These are phyloP conservation scores for Frieseomelitta varia DNA, from an alignment of 1,140 invertebrate genomes.

Conservation along the genomic window DNA sequence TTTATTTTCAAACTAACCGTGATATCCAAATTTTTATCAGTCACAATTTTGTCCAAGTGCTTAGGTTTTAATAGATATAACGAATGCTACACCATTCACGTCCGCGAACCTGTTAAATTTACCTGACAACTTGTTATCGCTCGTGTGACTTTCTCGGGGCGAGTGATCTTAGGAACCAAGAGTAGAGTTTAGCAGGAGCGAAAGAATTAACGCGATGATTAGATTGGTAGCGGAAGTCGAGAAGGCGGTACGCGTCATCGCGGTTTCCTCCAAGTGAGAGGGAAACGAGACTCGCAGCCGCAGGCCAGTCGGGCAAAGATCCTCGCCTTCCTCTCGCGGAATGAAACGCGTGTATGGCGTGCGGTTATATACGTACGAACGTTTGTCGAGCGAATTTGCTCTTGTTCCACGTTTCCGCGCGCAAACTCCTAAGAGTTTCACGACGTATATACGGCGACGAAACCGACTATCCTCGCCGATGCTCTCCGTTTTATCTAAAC, in stretches of 20 bases:
- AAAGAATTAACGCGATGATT: background rate
- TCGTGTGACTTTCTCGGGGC: no score
- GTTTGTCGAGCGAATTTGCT: conserved; percentile 3
- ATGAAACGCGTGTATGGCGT: background rate
- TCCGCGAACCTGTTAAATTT: no score
- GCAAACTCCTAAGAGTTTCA: background rate
- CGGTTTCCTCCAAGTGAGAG: background rate
- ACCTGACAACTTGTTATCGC: no score
- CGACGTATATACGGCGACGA: background rate
- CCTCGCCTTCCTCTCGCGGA: background rate
- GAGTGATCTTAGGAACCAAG: no score
- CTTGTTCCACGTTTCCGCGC: background rate
- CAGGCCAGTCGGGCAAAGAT: background rate
- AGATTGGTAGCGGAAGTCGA: background rate
- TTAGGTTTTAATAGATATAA: no score
- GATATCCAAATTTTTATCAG: no score
- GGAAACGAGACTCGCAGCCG: conserved; percentile 27
- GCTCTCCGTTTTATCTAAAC: background rate
- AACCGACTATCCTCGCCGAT: background rate
- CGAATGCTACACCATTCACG: no score
- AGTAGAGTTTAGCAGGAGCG: no score
- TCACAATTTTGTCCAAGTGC: no score
- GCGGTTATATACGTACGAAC: no score
- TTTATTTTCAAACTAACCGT: no score
- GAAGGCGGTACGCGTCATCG: background rate